Evolutionary conservation across 2,888 invertebrate species (phyloP).

Genomic region (Tipula unca): DNA sequence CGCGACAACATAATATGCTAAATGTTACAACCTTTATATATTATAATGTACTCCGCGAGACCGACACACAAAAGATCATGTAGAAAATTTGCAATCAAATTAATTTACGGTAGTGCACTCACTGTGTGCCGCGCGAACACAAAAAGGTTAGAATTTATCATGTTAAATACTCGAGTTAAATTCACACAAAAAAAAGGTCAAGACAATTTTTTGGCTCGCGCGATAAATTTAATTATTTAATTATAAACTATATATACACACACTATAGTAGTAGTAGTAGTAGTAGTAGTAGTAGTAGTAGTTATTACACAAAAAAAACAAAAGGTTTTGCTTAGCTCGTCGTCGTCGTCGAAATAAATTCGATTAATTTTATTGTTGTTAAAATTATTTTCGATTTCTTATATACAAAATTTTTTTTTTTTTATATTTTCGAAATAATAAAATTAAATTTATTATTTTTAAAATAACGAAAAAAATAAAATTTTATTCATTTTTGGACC

Average conservation of each 20-base stretch:
- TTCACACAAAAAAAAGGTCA: neutral
- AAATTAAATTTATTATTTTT: conserved; percentile 14
- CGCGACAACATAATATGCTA: neutral
- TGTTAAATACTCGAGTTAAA: neutral
- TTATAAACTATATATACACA: neutral
- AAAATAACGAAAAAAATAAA: neutral
- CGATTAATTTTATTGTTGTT: conserved; percentile 8
- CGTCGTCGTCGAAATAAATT: conserved; percentile 8
- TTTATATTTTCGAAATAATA: neutral
- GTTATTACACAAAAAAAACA: neutral
- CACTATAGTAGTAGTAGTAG: neutral
- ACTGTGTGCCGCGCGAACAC: neutral
- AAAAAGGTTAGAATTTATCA: conserved; percentile 8
- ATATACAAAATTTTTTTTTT: neutral
- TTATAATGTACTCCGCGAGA: neutral
- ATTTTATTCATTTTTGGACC: conserved; percentile 8
- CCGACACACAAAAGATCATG: neutral
- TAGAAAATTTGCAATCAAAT: neutral
- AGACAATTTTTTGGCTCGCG: neutral
- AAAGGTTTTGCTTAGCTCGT: neutral
- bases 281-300: neutral
- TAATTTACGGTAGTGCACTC: neutral
- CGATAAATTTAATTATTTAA: conserved; percentile 14
- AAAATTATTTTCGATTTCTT: neutral
- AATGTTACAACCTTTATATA: conserved; percentile 1